Percentiles rank a stretch among this genome's conserved stretches.
These are phyloP conservation scores for Chelonia mydas DNA, from an alignment of 2,797 vertebrate genomes.

Conservation along the genomic window DNA sequence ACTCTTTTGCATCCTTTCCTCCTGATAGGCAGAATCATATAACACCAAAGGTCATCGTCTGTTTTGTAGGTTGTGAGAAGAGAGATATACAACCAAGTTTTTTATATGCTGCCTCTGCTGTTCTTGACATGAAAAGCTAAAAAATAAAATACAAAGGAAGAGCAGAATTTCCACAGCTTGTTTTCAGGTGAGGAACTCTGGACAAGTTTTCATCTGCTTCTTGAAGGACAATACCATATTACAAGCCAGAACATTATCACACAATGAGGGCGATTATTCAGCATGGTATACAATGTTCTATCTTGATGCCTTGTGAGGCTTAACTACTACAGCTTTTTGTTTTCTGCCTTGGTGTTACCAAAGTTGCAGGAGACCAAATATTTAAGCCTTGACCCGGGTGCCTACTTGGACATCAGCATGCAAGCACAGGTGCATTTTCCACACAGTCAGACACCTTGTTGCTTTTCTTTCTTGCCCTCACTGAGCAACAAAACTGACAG, in stretches of 20 bases:
- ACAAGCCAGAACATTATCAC: background rate
- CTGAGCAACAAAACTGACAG: background rate
- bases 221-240: background rate
- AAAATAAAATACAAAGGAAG: background rate
- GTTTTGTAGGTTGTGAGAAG: background rate
- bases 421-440: background rate
- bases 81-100: background rate
- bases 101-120: background rate
- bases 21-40: background rate
- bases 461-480: background rate
- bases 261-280: background rate
- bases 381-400: background rate
- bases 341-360: background rate
- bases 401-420: background rate
- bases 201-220: background rate
- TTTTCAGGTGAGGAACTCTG: background rate
- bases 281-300: background rate
- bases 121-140: background rate
- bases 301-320: too few species aligned
- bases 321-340: background rate
- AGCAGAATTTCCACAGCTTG: background rate
- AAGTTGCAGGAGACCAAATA: background rate
- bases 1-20: background rate
- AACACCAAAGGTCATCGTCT: background rate
- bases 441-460: background rate